Conservation (phyloP, 2,113 vertebrate genomes). For the Chionis minor region DNA sequence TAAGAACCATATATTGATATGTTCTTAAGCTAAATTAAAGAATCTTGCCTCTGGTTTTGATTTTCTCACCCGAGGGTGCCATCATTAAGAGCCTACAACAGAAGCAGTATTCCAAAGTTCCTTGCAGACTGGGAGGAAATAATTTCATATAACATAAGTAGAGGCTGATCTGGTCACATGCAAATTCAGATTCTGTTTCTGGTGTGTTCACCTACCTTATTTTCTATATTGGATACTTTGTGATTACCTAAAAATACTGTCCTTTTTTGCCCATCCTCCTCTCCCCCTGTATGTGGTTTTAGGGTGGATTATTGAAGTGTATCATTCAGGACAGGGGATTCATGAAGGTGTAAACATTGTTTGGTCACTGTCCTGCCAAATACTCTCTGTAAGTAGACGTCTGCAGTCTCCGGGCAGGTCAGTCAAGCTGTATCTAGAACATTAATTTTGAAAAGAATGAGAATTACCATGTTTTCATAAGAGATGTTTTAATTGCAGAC, state of each 20-base stretch:
- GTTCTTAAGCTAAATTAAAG: not conserved
- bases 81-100: not conserved
- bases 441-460: not conserved
- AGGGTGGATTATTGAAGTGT: not conserved
- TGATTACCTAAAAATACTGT: not conserved
- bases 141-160: not conserved
- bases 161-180: not conserved
- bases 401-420: not conserved
- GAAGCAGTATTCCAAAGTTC: not conserved
- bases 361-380: fast-evolving
- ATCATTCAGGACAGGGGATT: not conserved
- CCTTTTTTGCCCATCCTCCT: not conserved
- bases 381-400: not conserved
- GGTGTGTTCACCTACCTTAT: not conserved
- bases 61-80: not conserved
- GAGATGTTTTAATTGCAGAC: not conserved
- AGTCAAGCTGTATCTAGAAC: not conserved
- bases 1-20: not conserved
- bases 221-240: not conserved
- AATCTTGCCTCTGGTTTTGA: not conserved
- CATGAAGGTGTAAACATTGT: fast-evolving
- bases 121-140: not conserved
- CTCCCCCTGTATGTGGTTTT: not conserved
- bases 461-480: not conserved
- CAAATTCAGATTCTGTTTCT: not conserved